phyloP scores from a whole-genome alignment of 1,140 invertebrate genomes.

The Drosophila bipectinata region DNA sequence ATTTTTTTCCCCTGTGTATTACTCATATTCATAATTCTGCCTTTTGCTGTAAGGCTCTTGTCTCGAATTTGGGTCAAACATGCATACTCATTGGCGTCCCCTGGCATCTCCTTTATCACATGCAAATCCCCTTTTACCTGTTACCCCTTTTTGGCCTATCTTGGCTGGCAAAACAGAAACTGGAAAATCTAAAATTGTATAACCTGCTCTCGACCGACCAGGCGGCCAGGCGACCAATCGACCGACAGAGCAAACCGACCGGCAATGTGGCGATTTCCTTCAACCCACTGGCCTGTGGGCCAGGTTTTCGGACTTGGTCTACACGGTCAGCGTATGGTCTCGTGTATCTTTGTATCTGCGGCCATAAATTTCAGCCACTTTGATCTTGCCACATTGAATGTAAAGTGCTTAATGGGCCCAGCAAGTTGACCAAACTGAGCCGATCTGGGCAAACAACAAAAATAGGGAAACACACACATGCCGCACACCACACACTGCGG shows the following conservation, averaged over 20 bases:
- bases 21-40: slow-evolving; percentile 47
- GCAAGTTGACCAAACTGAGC: slow-evolving; percentile 38
- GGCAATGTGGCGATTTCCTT: slow-evolving; percentile 40
- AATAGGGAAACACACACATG: slow-evolving; percentile 22
- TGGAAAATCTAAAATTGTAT: slow-evolving; percentile 77
- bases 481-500: background rate
- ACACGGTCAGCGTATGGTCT: slow-evolving; percentile 14
- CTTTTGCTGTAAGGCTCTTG: slow-evolving; percentile 25
- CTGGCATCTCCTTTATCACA: slow-evolving; percentile 48
- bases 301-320: slow-evolving; percentile 18
- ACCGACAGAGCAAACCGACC: slow-evolving; percentile 2
- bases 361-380: slow-evolving; percentile 76
- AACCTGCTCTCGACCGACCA: slow-evolving; percentile 60
- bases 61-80: slow-evolving; percentile 79
- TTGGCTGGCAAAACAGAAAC: slow-evolving; percentile 39
- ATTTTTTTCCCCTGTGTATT: slow-evolving; percentile 17
- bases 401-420: slow-evolving; percentile 78
- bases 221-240: background rate
- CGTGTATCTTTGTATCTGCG: slow-evolving; percentile 64
- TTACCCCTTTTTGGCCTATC: slow-evolving; percentile 5
- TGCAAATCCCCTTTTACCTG: background rate
- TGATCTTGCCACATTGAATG: slow-evolving; percentile 81
- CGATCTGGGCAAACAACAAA: slow-evolving; percentile 25
- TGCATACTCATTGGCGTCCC: slow-evolving; percentile 74
- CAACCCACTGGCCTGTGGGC: slow-evolving; percentile 44